Percentiles rank a stretch among this genome's conserved stretches.
phyloP scores from a whole-genome alignment of 2,113 vertebrate species.

The Eublepharis macularius region DNA sequence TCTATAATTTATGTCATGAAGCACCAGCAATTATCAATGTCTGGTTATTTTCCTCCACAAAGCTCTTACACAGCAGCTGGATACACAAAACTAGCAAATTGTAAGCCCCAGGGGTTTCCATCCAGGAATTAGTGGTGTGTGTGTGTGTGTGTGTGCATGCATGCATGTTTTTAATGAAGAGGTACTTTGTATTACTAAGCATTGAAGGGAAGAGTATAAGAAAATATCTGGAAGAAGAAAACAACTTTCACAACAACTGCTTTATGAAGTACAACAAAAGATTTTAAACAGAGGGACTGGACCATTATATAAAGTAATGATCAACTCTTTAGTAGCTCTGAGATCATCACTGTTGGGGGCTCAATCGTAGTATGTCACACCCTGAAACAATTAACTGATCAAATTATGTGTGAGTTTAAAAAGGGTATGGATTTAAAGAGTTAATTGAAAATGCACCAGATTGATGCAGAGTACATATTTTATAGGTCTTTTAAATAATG shows the following conservation, averaged over 20 bases:
- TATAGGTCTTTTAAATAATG: neutral
- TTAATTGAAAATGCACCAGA: neutral
- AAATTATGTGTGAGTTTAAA: neutral
- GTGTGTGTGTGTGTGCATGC: neutral
- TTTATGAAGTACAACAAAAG: neutral
- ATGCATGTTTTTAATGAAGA: neutral
- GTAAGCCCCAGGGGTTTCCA: neutral
- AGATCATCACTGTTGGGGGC: too few relatives aligned
- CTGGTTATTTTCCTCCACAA: neutral
- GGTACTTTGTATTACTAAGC: neutral
- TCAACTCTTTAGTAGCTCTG: neutral
- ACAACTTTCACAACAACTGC: neutral
- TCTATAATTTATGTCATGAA: neutral
- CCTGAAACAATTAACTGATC: neutral
- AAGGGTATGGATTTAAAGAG: neutral
- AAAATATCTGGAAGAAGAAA: neutral
- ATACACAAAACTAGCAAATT: neutral
- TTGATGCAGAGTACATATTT: neutral
- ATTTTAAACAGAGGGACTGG: neutral
- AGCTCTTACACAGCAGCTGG: neutral
- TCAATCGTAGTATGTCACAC: neutral
- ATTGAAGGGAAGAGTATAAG: neutral
- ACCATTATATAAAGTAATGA: neutral
- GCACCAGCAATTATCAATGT: neutral
- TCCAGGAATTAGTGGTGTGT: neutral